Evolutionary conservation across 2,113 vertebrate genomes (phyloP).

Genomic region (Cnemophilus loriae): DNA sequence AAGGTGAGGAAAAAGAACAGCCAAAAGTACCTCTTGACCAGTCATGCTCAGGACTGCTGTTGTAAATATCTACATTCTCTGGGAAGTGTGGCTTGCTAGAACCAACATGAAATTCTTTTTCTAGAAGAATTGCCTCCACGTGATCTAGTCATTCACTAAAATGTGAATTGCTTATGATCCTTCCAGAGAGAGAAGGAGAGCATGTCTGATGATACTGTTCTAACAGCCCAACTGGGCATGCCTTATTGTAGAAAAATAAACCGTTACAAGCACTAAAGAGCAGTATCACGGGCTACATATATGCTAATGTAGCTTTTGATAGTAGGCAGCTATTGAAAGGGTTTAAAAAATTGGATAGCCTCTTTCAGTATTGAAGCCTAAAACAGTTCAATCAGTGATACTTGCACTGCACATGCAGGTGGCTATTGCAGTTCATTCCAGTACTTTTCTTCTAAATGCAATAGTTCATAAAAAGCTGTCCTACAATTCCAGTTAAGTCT

Average conservation of each 20-base stretch:
- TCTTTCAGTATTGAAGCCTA: not conserved
- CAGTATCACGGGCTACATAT: not conserved
- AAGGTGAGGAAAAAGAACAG: conserved; percentile 75
- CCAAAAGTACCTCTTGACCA: not conserved
- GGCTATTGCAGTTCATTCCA: not conserved
- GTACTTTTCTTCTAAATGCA: not conserved
- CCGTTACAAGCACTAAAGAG: not conserved
- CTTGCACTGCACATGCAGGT: not conserved
- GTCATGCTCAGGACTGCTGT: not conserved
- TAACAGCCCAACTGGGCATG: not conserved
- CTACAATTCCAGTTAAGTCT: not conserved
- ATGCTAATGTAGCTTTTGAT: not conserved
- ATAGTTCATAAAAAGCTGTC: not conserved
- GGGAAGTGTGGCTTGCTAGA: not conserved
- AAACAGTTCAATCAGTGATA: not conserved
- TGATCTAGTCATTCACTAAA: not conserved
- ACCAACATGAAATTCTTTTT: not conserved
- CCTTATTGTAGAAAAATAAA: not conserved
- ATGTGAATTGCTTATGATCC: not conserved
- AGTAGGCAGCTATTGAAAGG: not conserved
- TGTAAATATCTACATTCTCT: not conserved
- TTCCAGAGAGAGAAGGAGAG: not conserved
- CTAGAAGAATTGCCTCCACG: rapidly evolving
- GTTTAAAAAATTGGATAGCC: not conserved
- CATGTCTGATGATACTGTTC: not conserved